Base-by-base conservation (phyloP, 2,888 invertebrate genomes). In the Hemithea aestivaria region DNA sequence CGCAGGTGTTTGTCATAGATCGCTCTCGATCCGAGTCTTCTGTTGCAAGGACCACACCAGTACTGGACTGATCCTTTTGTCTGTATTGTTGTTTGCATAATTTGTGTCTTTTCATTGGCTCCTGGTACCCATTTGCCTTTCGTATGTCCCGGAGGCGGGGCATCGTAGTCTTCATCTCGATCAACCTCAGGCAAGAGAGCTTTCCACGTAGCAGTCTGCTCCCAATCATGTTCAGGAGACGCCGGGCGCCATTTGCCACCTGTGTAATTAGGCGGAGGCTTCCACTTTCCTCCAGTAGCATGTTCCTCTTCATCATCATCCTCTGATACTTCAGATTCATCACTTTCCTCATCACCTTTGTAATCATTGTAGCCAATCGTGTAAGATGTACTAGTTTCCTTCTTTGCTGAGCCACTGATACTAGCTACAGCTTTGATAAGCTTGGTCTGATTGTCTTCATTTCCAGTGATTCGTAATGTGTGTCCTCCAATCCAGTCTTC, bases 121-220 rank as follows among this genome's bases (percentile, higher is more conserved):
- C 93, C 93, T 0, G 94, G 94, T 32, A 94, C 89, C 95, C 95
- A 95, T 83, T 96, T 96, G 0, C 94, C 94, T 66, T 91, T 91
- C 0, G 93, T 93, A 55, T 94, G 90, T 23, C 89, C 90, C 2
- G 91, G 91, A 0, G 93, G 92, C 1, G 93, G 93, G 49, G 89
- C 88, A 34, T 82, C 87, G 54, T 84, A 85, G 58, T 88, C 82
- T 35, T 88, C 87, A 9, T 85, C 84, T 12, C 89, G 75, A 10
- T 87, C 82, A 2, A 59, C 51, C 11, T 74, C 77, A 6, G 62
- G 52, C 49, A 74, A 65, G 10, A 84, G 60, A 1, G 90, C 89
- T 58, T 89, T 90, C 91, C 92, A 92, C 65, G 92, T 91, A 0
- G 91, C 91, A 0, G 90, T 90, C 46, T 89, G 89, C 39, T 87